Conservation (phyloP, 2,888 invertebrate species). For the Pandemis heparana region DNA sequence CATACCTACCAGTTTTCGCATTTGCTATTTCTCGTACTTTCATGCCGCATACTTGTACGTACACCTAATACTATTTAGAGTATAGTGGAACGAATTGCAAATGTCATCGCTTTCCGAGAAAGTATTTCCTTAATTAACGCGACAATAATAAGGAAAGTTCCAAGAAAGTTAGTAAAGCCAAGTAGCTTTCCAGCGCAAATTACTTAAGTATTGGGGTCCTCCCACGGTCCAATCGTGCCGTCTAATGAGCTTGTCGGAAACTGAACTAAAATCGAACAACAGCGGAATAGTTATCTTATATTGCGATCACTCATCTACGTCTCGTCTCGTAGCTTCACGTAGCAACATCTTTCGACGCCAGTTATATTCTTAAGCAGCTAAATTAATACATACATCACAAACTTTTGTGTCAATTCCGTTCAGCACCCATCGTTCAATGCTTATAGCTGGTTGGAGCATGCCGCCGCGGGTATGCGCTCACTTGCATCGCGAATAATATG, state of each 20-base stretch:
- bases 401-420: not conserved
- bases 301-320: no score
- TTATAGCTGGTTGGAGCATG: not conserved
- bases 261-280: not conserved
- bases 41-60: not conserved
- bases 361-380: no score
- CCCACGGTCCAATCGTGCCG: not conserved
- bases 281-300: not conserved
- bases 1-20: no score
- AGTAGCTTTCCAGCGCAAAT: not conserved
- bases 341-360: not conserved
- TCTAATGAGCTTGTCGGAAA: not conserved
- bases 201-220: constrained; percentile 2
- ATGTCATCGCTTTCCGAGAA: not conserved
- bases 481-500: constrained; percentile 17
- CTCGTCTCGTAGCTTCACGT: not conserved
- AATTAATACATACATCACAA: not conserved
- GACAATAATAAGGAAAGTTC: not conserved
- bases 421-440: not conserved
- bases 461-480: constrained; percentile 31
- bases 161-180: not conserved
- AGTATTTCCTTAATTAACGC: not conserved
- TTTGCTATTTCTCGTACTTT: no score
- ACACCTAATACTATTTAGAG: no score
- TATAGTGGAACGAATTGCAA: not conserved